Percentiles rank a stretch among this genome's conserved stretches.
Conservation (phyloP, 2,888 invertebrate genomes). For the Stratiomys singularior region DNA sequence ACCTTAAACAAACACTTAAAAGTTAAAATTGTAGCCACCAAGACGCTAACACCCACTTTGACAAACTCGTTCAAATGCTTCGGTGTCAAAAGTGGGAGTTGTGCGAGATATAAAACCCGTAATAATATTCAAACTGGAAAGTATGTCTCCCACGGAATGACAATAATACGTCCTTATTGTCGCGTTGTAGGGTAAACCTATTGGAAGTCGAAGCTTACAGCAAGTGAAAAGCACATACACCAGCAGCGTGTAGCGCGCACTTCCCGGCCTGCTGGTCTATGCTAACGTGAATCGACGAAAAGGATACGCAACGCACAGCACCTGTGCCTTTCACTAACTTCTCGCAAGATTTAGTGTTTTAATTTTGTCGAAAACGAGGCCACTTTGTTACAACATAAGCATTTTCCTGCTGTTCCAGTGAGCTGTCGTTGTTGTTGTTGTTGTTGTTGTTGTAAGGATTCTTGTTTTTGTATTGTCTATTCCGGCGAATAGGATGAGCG, state of each 20-base stretch:
- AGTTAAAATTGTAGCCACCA: neutral
- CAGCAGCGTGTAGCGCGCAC: neutral
- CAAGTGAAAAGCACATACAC: neutral
- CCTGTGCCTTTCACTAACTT: too few species aligned
- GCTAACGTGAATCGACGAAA: neutral
- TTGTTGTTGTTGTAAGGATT: neutral
- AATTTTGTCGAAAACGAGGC: conserved; percentile 47
- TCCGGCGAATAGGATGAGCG: neutral
- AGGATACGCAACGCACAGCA: neutral
- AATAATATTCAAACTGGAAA: neutral
- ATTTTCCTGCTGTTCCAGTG: neutral
- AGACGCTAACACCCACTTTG: neutral
- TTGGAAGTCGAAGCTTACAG: neutral
- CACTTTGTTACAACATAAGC: conserved; percentile 44
- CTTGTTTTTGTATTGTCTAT: too few species aligned
- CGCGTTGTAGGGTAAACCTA: neutral
- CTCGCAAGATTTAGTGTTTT: conserved; percentile 46
- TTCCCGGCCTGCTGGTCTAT: neutral
- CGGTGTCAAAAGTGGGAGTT: neutral
- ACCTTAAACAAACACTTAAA: conserved; percentile 2
- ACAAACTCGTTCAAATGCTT: neutral
- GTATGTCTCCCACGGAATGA: neutral
- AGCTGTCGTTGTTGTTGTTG: neutral
- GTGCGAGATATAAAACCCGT: neutral
- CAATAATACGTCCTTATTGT: neutral